Evolutionary conservation across 2,797 vertebrate species (phyloP), one percentile per base, ranked within the genome.

Genomic region (Holocentrus rufus): DNA sequence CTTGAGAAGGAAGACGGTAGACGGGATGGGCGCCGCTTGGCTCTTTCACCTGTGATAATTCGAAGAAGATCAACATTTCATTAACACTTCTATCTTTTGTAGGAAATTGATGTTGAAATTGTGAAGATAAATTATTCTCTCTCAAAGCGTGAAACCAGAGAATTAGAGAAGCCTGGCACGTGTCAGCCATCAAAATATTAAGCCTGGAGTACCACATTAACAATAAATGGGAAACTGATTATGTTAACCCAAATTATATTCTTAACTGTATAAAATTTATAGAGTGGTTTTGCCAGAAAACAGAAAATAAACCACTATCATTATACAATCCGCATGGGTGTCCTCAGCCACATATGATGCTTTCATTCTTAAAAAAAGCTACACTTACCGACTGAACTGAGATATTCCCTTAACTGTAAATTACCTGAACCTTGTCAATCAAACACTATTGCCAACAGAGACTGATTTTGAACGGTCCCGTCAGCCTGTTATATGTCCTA

Each of bases 31-130:
- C 59, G 44, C 23, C 52, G 0, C n/a, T 2, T 4, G 27, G n/a
- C 18, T 50, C 53, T 47, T 74, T n/a, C 18, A 31, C 76, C 90
- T 90, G 52, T n/a, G n/a, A 61, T 18, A 42, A 13, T 8, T 56
- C 2, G n/a, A 67, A 42, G 71, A 31, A 0, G 13, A 2, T 27
- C 46, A 49, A 10, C 3, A 65, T 17, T 10, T 56, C 7, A 14
- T 56, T 56, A 53, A 23, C 20, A 53, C 23, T 5, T 23, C 9
- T 10, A 53, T 5, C 3, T 11, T 53, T 27, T 27, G 18, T 5
- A 13, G 23, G 10, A 53, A 25, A 23, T 23, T 22, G 17, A 18
- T 46, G 25, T 27, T 27, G 25, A 27, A 23, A 1, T 13, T 22
- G 10, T 53, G 2, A 13, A 25, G 20, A 53, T 11, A 20, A 11